Conservation (phyloP, 2,797 vertebrate genomes). For the Poeciliopsis presidionis region DNA sequence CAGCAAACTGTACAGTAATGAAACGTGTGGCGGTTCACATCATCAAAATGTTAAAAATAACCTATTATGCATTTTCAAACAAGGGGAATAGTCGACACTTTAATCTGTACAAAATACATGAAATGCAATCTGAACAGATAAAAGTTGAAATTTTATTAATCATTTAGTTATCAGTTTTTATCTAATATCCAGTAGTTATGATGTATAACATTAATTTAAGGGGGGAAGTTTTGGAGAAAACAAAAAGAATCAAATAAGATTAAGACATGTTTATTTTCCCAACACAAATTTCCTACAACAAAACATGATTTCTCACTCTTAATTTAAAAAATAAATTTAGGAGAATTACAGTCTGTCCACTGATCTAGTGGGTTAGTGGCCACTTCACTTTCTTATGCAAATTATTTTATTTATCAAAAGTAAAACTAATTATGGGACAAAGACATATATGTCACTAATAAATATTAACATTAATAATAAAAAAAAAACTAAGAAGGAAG, state of each 20-base stretch:
- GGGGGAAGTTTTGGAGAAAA: background rate
- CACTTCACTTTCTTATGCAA: background rate
- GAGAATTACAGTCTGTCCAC: background rate
- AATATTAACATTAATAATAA: background rate
- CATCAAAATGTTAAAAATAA: constrained; percentile 8
- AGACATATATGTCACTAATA: background rate
- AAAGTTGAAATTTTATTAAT: background rate
- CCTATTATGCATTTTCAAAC: background rate
- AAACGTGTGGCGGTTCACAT: background rate
- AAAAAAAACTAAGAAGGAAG: background rate
- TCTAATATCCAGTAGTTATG: too few relatives aligned
- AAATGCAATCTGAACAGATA: background rate
- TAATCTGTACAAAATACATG: background rate
- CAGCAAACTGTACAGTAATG: background rate
- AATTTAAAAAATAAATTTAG: background rate
- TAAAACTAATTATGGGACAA: constrained; percentile 5
- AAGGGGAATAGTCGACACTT: background rate
- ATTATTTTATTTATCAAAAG: background rate
- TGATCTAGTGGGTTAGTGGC: background rate
- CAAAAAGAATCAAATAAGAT: background rate
- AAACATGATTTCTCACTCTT: too few relatives aligned
- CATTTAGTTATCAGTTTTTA: background rate
- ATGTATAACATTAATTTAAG: too few relatives aligned
- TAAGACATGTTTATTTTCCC: too few relatives aligned
- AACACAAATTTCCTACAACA: too few relatives aligned